These are phyloP conservation scores for Malthinus flaveolus DNA, from an alignment of 2,888 invertebrate genomes.

Conservation along the genomic window DNA sequence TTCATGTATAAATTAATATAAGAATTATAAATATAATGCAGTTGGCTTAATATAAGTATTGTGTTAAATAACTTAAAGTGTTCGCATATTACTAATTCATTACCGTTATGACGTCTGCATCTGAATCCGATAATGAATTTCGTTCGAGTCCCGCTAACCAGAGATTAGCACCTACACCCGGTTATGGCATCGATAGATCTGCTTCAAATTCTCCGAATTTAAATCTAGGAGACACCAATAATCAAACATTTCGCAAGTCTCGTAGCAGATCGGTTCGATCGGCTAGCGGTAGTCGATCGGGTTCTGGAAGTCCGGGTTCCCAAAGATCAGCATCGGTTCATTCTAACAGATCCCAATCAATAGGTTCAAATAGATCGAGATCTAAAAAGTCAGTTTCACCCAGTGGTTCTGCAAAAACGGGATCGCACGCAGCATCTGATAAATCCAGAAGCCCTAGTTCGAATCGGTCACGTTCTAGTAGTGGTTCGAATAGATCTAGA, in stretches of 20 bases:
- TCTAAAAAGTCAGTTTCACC: slow-evolving; percentile 34
- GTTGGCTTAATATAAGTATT: background rate
- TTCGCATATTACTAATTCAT: background rate
- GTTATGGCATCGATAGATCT: slow-evolving; percentile 47
- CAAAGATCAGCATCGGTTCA: slow-evolving; percentile 23
- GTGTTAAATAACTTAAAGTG: background rate
- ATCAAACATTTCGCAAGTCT: slow-evolving; percentile 38
- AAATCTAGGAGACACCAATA: slow-evolving; percentile 37
- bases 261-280: slow-evolving; percentile 28
- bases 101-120: slow-evolving; percentile 51
- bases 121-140: slow-evolving; percentile 53
- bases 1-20: no score
- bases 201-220: slow-evolving; percentile 45
- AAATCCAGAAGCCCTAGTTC: slow-evolving; percentile 37
- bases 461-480: slow-evolving; percentile 32
- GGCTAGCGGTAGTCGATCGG: slow-evolving; percentile 30
- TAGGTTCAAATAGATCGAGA: slow-evolving; percentile 24
- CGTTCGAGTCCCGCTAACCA: slow-evolving; percentile 53
- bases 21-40: no score
- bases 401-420: slow-evolving; percentile 32
- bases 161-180: slow-evolving; percentile 53
- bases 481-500: slow-evolving; percentile 26
- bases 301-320: slow-evolving; percentile 28
- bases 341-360: slow-evolving; percentile 27
- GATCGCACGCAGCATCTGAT: slow-evolving; percentile 32